A percentile compares a stretch with the other conserved stretches of the same genome.
These are phyloP conservation scores for Drosophila dives DNA, from an alignment of 2,888 invertebrate genomes.

Conservation along the genomic window DNA sequence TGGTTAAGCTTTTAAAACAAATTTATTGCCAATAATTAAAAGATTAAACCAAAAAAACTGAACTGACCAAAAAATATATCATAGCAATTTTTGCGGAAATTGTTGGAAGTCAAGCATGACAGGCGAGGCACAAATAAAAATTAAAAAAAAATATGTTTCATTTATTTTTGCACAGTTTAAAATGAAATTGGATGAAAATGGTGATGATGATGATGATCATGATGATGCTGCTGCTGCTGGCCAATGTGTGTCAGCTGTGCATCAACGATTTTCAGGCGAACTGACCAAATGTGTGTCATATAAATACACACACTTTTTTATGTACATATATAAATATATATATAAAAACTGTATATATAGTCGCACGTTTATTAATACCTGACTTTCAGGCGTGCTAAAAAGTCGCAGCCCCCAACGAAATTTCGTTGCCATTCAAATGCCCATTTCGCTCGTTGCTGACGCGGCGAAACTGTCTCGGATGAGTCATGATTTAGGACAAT, in stretches of 20 bases:
- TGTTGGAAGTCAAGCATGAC: constrained; percentile 67
- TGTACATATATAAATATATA: background rate
- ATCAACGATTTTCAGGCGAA: constrained; percentile 61
- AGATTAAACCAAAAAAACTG: constrained; percentile 4
- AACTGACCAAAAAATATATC: constrained; percentile 22
- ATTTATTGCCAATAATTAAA: constrained; percentile 73
- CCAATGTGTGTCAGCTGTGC: constrained; percentile 70
- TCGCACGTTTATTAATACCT: constrained; percentile 69
- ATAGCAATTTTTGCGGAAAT: constrained; percentile 55
- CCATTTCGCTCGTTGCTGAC: constrained; percentile 32
- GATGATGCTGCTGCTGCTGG: constrained; percentile 20
- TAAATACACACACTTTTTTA: background rate
- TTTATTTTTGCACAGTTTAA: constrained; percentile 49
- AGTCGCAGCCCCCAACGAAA: constrained; percentile 43
- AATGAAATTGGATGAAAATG: constrained; percentile 50
- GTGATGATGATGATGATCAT: constrained; percentile 2
- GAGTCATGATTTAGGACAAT: constrained; percentile 49
- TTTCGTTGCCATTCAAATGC: constrained; percentile 61
- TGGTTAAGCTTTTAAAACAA: constrained; percentile 51
- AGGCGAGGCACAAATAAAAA: constrained; percentile 6
- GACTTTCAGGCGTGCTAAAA: constrained; percentile 55
- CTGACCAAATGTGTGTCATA: constrained; percentile 55
- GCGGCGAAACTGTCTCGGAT: constrained; percentile 22
- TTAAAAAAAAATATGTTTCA: constrained; percentile 35
- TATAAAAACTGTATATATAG: constrained; percentile 1